Evolutionary conservation across 2,888 invertebrate species (phyloP).

Genomic region (Stegophylla sp.): DNA sequence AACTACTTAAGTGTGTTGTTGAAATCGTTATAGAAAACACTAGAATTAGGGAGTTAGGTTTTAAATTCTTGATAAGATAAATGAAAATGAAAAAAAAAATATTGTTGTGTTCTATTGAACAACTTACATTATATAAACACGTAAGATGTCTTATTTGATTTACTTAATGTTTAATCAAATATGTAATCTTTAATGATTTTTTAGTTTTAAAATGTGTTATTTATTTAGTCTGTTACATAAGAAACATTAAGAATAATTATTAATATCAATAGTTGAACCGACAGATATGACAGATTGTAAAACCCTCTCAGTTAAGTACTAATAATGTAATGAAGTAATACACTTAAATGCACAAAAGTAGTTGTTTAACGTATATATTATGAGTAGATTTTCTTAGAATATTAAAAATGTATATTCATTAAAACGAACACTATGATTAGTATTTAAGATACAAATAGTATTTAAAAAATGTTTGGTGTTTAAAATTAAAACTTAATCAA

Average conservation of each 20-base stretch:
- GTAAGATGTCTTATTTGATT: conserved; percentile 22
- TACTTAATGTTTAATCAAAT: background rate
- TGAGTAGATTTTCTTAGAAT: background rate
- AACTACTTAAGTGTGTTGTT: conserved; percentile 34
- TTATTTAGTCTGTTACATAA: too few species aligned
- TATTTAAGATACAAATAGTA: background rate
- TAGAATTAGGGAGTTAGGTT: background rate
- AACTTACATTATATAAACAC: conserved; percentile 31
- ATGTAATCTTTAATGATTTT: too few species aligned
- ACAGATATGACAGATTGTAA: too few species aligned
- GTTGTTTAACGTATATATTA: background rate
- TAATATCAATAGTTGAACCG: too few species aligned
- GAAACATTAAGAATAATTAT: too few species aligned
- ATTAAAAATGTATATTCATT: background rate
- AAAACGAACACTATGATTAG: background rate
- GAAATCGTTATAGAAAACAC: conserved; percentile 9
- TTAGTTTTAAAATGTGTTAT: too few species aligned
- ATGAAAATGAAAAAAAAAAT: background rate
- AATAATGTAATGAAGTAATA: background rate
- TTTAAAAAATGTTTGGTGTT: conserved; percentile 5
- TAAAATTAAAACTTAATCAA: background rate
- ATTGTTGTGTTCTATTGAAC: background rate
- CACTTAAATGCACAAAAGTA: conserved; percentile 8
- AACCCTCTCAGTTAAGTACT: too few species aligned
- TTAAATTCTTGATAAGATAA: conserved; percentile 30